Percentiles rank a stretch among this genome's conserved stretches.
Conservation (phyloP, 2,797 vertebrate species). For the Urocyon cinereoargenteus region DNA sequence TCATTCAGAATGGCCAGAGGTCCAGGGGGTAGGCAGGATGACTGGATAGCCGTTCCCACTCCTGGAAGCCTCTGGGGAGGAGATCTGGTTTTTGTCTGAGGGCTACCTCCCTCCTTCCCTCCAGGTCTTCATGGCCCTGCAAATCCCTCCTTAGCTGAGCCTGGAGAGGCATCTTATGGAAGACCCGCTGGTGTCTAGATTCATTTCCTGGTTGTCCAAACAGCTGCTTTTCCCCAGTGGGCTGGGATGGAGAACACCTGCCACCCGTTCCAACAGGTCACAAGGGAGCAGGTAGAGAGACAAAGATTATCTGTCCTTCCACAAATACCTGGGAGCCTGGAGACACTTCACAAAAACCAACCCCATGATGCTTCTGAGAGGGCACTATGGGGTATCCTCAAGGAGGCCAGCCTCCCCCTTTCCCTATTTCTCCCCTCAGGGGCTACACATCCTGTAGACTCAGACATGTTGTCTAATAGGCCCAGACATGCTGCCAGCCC, state of each 20-base stretch:
- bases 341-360: slow-evolving; percentile 31
- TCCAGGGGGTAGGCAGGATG: background rate
- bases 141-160: slow-evolving; percentile 47
- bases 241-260: background rate
- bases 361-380: background rate
- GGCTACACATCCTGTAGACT: slow-evolving; percentile 57
- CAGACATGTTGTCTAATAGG: slow-evolving; percentile 67
- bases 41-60: background rate
- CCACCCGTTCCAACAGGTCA: slow-evolving; percentile 39
- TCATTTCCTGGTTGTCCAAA: slow-evolving; percentile 64
- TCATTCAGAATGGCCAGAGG: slow-evolving; percentile 45
- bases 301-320: slow-evolving; percentile 37
- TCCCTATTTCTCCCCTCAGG: background rate
- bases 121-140: background rate
- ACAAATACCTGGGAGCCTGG: slow-evolving; percentile 19
- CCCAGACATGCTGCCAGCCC: slow-evolving; percentile 38
- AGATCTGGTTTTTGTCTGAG: slow-evolving; percentile 7
- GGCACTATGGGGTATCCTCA: background rate
- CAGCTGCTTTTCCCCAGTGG: slow-evolving; percentile 24
- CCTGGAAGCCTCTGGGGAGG: background rate
- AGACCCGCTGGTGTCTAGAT: slow-evolving; percentile 40
- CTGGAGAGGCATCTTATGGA: slow-evolving; percentile 53
- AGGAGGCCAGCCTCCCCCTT: background rate
- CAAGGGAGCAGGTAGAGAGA: background rate
- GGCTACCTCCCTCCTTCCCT: background rate